phyloP scores from a whole-genome alignment of 2,797 vertebrate species.

The Epinephelus malabaricus region DNA sequence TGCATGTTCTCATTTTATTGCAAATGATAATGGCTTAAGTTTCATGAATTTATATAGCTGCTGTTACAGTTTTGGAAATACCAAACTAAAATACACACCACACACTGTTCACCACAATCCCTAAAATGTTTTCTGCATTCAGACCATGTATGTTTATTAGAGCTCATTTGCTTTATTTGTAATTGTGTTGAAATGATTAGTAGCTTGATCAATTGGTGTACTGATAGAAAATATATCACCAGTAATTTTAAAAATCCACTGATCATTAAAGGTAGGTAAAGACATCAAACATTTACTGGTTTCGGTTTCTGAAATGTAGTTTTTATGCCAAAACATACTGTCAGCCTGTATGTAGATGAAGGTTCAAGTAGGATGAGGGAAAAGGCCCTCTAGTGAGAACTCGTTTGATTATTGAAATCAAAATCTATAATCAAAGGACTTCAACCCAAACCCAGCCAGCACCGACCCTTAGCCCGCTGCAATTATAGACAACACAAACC shows the following conservation, averaged over 20 bases:
- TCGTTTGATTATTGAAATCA: constrained; percentile 41
- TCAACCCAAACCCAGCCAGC: constrained; percentile 25
- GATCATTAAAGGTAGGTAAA: neutral
- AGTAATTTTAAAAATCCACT: neutral
- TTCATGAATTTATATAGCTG: neutral
- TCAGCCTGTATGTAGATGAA: constrained; percentile 3
- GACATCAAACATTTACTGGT: neutral
- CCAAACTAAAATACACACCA: neutral
- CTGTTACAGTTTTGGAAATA: neutral
- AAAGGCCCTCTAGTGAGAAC: constrained; percentile 6
- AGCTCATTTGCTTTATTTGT: neutral
- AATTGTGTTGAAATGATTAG: neutral
- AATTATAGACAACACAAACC: constrained; percentile 61
- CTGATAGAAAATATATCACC: neutral
- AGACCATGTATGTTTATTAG: neutral
- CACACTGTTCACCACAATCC: neutral
- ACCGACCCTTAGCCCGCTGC: constrained; percentile 17
- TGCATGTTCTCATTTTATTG: neutral
- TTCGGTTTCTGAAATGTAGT: constrained; percentile 1
- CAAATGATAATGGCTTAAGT: neutral
- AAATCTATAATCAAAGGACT: constrained; percentile 55
- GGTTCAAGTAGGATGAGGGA: neutral
- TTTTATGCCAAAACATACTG: neutral
- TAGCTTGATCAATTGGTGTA: neutral
- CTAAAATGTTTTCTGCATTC: neutral